Conservation (phyloP, 2,113 vertebrate genomes). For the Chionodraco myersi region DNA sequence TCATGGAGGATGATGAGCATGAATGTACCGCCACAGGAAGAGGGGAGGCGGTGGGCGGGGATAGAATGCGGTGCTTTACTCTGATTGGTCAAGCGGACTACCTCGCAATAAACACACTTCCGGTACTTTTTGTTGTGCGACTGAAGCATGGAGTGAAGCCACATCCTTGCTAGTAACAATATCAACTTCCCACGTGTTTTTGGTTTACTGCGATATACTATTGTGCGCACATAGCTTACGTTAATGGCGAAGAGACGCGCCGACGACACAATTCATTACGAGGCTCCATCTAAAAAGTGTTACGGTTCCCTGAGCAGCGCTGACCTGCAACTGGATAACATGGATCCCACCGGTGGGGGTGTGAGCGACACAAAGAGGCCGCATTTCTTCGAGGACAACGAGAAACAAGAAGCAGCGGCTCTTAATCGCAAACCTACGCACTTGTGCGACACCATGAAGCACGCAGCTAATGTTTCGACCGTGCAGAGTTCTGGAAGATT, state of each 20-base stretch:
- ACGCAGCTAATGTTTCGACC: neutral
- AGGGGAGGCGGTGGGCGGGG: conserved; percentile 22
- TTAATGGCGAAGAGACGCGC: conserved; percentile 80
- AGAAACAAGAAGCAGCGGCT: neutral
- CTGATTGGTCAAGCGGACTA: conserved; percentile 51
- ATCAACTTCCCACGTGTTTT: fast-evolving
- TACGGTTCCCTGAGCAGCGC: neutral
- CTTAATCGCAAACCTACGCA: neutral
- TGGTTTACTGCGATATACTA: fast-evolving
- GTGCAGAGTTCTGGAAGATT: conserved; percentile 30
- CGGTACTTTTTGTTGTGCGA: neutral
- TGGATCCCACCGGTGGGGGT: conserved; percentile 21
- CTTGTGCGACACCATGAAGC: neutral
- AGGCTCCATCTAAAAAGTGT: conserved; percentile 65
- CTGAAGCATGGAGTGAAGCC: too few relatives aligned
- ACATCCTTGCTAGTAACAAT: neutral
- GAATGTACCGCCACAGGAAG: conserved; percentile 31
- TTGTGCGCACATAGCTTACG: neutral
- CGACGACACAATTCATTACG: conserved; percentile 53
- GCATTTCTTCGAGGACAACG: conserved; percentile 29
- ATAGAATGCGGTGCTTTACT: neutral
- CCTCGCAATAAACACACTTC: conserved; percentile 9
- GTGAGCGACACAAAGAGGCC: conserved; percentile 74
- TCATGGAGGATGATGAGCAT: too few relatives aligned
- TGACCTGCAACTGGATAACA: conserved; percentile 53